A percentile compares a stretch with the other conserved stretches of the same genome.
These are phyloP conservation scores for Lophochroa leadbeateri DNA, from an alignment of 2,113 vertebrate species.

Conservation along the genomic window DNA sequence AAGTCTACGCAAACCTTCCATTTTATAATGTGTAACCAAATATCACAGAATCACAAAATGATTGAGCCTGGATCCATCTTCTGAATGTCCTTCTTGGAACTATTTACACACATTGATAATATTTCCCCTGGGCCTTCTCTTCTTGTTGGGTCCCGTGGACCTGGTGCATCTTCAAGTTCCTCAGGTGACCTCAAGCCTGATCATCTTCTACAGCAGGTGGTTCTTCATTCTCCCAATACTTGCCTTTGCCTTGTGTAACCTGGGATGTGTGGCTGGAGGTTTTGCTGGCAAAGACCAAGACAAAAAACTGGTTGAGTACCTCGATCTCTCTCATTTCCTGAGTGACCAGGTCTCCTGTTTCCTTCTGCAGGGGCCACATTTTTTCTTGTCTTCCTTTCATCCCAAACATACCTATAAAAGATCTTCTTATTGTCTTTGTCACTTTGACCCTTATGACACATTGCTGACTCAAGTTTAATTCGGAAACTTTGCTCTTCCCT, in stretches of 20 bases:
- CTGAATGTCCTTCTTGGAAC: not conserved
- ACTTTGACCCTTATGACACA: not conserved
- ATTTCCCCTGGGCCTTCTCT: not conserved
- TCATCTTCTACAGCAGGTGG: not conserved
- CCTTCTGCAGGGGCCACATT: not conserved
- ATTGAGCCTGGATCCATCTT: not conserved
- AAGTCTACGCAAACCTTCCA: accelerated
- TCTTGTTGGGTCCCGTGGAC: not conserved
- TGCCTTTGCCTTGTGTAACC: not conserved
- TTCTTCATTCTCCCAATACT: not conserved
- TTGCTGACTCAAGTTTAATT: not conserved
- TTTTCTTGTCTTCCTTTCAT: not conserved
- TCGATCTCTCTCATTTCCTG: not conserved
- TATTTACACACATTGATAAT: not conserved
- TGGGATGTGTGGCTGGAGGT: not conserved
- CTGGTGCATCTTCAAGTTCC: not conserved
- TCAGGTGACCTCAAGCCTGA: not conserved
- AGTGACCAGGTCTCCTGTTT: not conserved
- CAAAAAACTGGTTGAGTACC: not conserved
- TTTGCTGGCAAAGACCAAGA: not conserved
- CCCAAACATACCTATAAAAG: not conserved
- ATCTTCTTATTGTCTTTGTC: not conserved
- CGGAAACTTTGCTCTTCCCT: not conserved
- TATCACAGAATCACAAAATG: not conserved
- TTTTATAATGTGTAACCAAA: not conserved